Base-by-base conservation (phyloP, 2,797 vertebrate species). In the Poecile montanus region DNA sequence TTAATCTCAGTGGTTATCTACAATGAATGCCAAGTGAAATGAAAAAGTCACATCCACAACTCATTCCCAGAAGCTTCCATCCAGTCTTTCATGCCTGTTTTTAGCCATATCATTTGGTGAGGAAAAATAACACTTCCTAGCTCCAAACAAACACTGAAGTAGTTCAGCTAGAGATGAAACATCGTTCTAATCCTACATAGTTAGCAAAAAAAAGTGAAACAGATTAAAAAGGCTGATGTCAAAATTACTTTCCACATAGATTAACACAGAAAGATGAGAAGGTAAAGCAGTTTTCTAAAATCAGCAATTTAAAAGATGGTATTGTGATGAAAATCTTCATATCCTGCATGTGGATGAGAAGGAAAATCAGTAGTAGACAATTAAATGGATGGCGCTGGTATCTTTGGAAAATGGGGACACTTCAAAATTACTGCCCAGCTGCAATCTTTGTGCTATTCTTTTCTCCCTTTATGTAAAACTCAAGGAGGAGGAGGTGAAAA, bases 251-350 rank as follows among this genome's bases (percentile, higher is more conserved):
- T 85, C 22, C 18, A 68, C 32, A 30, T 16, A 62, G 36, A 73
- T 63, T 88, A 73, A 88, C 66, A 48, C 4, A 50, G 36, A 62
- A 87, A 40, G 17, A 60, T 75, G 56, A 63, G 53, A 80, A 81
- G 65, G 50, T 53, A 72, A 75, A 71, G 44, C 36, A 86, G 47
- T 89, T 95, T 94, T 88, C 30, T 85, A 82, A 96, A 96, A 85
- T 68, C 65, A 76, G 22, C 50, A 89, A 75, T 94, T 94, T 88
- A 82, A 79, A 84, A 80, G 17, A 42, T 20, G 73, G 9, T 20
- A 63, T 56, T 61, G 70, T 67, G 30, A 96, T 38, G 16, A 94
- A 93, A 96, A 78, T 73, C 60, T 91, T 68, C 56, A 20, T 91
- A 87, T 77, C 68, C 45, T 84, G 34, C 2, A 0, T 51, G 38